Evolutionary conservation across 2,888 invertebrate species (phyloP), one percentile per base, ranked within the genome.

Genomic region (Drepanosiphum platanoidis): DNA sequence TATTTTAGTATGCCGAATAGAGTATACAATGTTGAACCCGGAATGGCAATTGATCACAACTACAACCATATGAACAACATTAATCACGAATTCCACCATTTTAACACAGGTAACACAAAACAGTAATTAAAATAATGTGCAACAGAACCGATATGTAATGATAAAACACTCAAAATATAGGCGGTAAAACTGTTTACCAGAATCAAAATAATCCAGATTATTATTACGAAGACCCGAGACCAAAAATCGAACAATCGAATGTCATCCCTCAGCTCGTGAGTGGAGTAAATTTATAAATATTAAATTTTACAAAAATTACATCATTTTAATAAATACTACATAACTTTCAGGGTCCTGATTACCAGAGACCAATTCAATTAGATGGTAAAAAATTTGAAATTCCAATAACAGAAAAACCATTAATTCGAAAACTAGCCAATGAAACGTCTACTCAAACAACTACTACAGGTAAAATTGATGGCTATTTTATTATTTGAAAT

Each of bases 121-220:
- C 8, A 27, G 9, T 71, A 52, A 13, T 30, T 58, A 61, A 42
- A 64, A 32, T 58, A 15, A 81, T 39, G 30, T 64, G 15, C 30
- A 30, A 13, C n/a, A n/a, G n/a, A n/a, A n/a, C n/a, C n/a, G n/a
- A n/a, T n/a, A n/a, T n/a, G n/a, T 68, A 18, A 70, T 52, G n/a
- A 52, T 13, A 46, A 11, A 82, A 68, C 46, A 42, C 30, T 75
- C 27, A 13, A 0, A 52, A 68, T 84, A 11, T 68, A 84, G 84
- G 84, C 8, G 39, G 58, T 52, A 84, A 84, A 84, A 68, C 13
- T 42, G 70, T 52, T n/a, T 84, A 75, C 58, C 84, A 84, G 27
- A 84, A 39, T 46, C 84, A 84, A 77, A 84, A 84, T 39, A 84
- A 77, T 70, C 58, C 70, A 30, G 84, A 84, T 77, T 84, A 84